phyloP scores from a whole-genome alignment of 2,888 invertebrate species.

The Tuta absoluta region DNA sequence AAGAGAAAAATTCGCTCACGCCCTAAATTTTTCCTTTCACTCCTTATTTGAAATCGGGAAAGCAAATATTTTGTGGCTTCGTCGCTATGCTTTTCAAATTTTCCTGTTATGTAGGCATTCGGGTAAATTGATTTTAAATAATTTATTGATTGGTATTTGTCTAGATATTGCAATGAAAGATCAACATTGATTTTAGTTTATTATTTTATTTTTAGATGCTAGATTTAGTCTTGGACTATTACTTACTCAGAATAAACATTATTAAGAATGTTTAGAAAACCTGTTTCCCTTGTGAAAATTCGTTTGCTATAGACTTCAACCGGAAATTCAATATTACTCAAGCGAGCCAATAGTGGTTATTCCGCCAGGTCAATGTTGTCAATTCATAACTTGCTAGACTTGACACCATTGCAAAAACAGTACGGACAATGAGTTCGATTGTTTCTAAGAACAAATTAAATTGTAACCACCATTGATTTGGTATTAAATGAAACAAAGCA shows the following conservation, averaged over 20 bases:
- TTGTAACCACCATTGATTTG: constrained; percentile 43
- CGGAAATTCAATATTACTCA: constrained; percentile 10
- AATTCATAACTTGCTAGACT: constrained; percentile 19
- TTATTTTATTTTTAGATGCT: no score
- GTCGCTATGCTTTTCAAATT: neutral
- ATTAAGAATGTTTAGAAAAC: neutral
- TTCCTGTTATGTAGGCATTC: neutral
- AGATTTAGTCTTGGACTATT: neutral
- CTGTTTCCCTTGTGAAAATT: neutral
- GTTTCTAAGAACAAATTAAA: constrained; percentile 49
- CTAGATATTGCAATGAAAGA: no score
- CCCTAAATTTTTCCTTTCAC: constrained; percentile 18
- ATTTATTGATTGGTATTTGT: constrained; percentile 4
- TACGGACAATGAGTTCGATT: constrained; percentile 38
- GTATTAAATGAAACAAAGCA: constrained; percentile 45
- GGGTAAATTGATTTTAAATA: neutral
- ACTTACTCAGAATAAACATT: neutral
- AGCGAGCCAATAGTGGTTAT: constrained; percentile 4
- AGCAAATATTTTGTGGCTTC: neutral
- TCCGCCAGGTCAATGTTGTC: constrained; percentile 21
- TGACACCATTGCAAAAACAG: constrained; percentile 13
- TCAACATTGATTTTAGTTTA: no score
- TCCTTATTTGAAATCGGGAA: constrained; percentile 19
- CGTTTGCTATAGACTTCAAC: neutral
- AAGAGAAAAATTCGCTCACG: constrained; percentile 6